Evolutionary conservation across 2,797 vertebrate genomes (phyloP).

Genomic region (Smutsia temminckii): DNA sequence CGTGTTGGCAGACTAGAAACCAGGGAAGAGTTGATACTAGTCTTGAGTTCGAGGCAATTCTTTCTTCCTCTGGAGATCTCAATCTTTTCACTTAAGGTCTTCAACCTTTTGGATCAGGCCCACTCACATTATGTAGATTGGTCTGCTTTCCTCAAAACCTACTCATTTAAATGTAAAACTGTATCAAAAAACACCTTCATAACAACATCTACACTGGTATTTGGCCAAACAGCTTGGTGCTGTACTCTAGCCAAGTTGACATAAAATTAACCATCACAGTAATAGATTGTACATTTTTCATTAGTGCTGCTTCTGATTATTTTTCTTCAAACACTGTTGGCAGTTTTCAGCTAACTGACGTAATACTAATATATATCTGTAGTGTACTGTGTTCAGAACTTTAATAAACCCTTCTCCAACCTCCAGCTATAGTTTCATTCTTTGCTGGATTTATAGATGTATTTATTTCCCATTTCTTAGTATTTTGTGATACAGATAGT

Average conservation of each 20-base stretch:
- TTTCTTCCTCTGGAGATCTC: not conserved
- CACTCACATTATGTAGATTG: not conserved
- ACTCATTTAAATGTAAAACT: not conserved
- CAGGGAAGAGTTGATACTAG: not conserved
- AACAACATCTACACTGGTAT: not conserved
- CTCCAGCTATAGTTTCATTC: not conserved
- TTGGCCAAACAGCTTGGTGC: not conserved
- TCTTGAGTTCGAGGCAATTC: not conserved
- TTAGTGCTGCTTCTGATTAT: not conserved
- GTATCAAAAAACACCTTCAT: not conserved
- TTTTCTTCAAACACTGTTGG: slow-evolving; percentile 3
- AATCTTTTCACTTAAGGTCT: not conserved
- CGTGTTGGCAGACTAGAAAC: not conserved
- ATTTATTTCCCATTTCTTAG: not conserved
- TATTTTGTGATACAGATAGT: slow-evolving; percentile 1
- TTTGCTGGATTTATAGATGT: not conserved
- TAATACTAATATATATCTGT: not conserved
- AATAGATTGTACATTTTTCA: not conserved
- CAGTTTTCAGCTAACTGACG: not conserved
- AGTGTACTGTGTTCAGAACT: not conserved
- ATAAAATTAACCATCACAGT: not conserved
- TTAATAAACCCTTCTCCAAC: not conserved
- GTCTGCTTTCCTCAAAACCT: not conserved
- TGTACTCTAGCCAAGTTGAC: not conserved
- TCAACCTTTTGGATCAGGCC: not conserved